Evolutionary conservation across 2,888 invertebrate genomes (phyloP).

Genomic region (Drosophila pseudotalamancana): DNA sequence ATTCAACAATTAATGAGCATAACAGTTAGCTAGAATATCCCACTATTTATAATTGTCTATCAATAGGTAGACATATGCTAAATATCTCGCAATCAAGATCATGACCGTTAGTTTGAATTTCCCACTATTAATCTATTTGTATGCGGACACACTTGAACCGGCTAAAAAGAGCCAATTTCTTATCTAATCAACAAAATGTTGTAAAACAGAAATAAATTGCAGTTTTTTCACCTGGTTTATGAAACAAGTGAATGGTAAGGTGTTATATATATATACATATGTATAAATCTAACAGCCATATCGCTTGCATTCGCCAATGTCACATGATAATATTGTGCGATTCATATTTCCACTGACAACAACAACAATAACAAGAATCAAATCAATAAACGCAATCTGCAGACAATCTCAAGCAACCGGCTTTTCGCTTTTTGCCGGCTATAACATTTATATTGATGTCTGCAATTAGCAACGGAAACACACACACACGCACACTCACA

Average conservation of each 20-base stretch:
- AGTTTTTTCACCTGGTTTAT: conserved; percentile 2
- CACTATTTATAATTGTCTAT: background rate
- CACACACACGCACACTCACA: conserved; percentile 6
- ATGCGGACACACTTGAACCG: background rate
- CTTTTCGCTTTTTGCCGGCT: conserved; percentile 20
- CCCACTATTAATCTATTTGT: background rate
- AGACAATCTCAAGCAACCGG: conserved; percentile 28
- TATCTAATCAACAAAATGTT: conserved; percentile 22
- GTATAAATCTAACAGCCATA: background rate
- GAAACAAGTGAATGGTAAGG: conserved; percentile 8
- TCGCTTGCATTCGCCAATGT: conserved; percentile 32
- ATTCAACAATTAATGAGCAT: background rate
- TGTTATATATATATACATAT: conserved; percentile 15
- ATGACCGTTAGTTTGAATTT: background rate
- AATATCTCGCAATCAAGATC: background rate
- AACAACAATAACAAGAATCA: background rate
- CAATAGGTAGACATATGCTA: background rate
- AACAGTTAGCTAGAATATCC: background rate
- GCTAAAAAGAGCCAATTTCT: too few species aligned
- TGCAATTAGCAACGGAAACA: conserved; percentile 55
- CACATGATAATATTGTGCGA: conserved; percentile 41
- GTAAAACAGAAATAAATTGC: conserved; percentile 3
- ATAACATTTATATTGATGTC: conserved; percentile 35
- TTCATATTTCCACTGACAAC: background rate
- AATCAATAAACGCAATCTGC: conserved; percentile 23